Base-by-base conservation (phyloP, 2,113 vertebrate genomes). In the Fregetta grallaria region DNA sequence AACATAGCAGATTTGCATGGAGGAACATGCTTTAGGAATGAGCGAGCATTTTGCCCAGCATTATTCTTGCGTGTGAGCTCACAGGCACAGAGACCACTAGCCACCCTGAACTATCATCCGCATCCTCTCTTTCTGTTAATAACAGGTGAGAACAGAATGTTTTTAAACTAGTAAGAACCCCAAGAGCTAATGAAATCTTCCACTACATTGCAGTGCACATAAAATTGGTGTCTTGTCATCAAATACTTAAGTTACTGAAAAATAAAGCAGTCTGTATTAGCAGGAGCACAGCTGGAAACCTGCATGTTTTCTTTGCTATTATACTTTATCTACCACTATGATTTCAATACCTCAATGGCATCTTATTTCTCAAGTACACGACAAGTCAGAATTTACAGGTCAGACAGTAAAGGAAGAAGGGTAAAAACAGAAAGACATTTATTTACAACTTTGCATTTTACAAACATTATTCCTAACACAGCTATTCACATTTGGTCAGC, bases 401-500 rank as follows among this genome's bases (percentile, higher is more conserved):
- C 22, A n/a, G 27, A 65, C 6, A 53, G 7, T 61, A 92, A 83
- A 88, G 38, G 13, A 52, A 86, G 21, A 76, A 27, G 2, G 16
- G 7, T 34, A 65, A 85, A 80, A 86, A 5, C 32, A 79, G 53
- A 65, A 86, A 89, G 26, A n/a, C 15, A 9, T 50, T 80, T 47
- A 53, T 55, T 78, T 74, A 55, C 26, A 74, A 36, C 23, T 78
- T n/a, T 38, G 22, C 26, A 80, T 83, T 88, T 73, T 70, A 74
- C 36, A 58, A 75, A 80, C 3, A 5, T 82, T 82, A 59, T 84
- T 63, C 30, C 63, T 58, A 86, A 75, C n/a, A 75, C 52, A 85
- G 61, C 15, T 56, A 79, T 76, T 88, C 67, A 71, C 68, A 30
- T 84, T 86, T 70, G 86, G 59, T 74, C 91, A 95, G 86, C 92